Base-by-base conservation (phyloP, 2,797 vertebrate species). In the Leptatherina wallacei region DNA sequence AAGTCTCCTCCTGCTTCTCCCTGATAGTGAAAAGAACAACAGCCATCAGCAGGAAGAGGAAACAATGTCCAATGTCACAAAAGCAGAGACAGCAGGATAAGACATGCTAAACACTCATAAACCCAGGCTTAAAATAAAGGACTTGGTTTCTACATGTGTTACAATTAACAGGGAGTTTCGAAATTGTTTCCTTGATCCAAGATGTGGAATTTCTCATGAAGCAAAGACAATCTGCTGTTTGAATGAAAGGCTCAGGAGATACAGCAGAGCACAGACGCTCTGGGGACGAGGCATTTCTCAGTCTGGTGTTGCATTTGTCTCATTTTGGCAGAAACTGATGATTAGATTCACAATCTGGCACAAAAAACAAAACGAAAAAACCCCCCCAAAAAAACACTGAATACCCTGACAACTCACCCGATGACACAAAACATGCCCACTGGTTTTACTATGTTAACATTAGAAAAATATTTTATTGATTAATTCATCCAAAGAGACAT, bases 21-120 rank as follows among this genome's bases (percentile, higher is more conserved):
- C 80, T 64, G 91, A 94, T 90, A 89, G 82, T 86, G 87, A 89
- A 86, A 85, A 87, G 86, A 91, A 90, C 83, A 88, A 92, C 88
- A 86, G 85, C 69, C 84, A 89, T 86, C 90, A 88, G 88, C 90
- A 88, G 82, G 78, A 89, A 87, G 83, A 77, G 81, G 80, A 90
- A 90, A 88, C 84, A 89, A 89, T 88, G 87, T 81, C 87, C 85
- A 86, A 83, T 75, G 87, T 88, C 86, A 81, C 74, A 56, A 61
- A 57, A 58, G 77, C 77, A 68, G 78, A 84, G 62, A 65, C 36
- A 44, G 27, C 54, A 72, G 71, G 77, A 87, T 77, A 73, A 86
- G 77, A 65, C 72, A 1, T 1, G 65, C 56, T 82, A 78, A 65
- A 52, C 30, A 62, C 80, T 79, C 75, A 13, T 77, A 88, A 83